Conservation (phyloP, 2,113 vertebrate genomes). For the Plectropomus leopardus region DNA sequence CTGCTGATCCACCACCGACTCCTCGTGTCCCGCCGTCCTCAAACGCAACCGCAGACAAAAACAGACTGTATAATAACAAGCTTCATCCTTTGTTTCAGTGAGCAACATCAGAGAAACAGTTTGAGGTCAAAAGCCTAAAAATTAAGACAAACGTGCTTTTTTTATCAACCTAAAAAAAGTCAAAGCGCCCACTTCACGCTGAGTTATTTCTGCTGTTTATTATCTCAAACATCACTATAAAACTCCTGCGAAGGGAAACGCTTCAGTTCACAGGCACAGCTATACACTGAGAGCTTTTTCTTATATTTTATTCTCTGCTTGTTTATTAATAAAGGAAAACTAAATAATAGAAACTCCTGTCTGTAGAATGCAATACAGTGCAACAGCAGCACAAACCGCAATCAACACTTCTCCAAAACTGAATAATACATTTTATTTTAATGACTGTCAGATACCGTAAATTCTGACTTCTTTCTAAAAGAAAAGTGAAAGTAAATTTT, state of each 20-base stretch:
- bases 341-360: neutral
- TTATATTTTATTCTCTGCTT: neutral
- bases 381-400: neutral
- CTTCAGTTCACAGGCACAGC: neutral
- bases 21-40: slow-evolving; percentile 13
- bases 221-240: neutral
- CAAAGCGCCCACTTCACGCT: neutral
- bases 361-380: too few species aligned
- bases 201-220: neutral
- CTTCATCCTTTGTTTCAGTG: neutral
- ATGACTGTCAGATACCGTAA: too few species aligned
- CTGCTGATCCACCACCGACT: neutral
- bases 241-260: neutral
- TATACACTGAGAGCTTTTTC: neutral
- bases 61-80: neutral
- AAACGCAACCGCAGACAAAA: neutral
- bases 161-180: neutral
- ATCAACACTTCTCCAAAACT: too few species aligned
- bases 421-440: too few species aligned
- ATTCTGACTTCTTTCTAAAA: neutral
- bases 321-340: neutral
- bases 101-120: neutral
- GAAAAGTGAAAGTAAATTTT: neutral
- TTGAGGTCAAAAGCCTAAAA: neutral
- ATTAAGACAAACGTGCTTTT: neutral